Evolutionary conservation across 2,113 vertebrate genomes (phyloP), one percentile per base, ranked within the genome.

Genomic region (Dolichotis patagonum): DNA sequence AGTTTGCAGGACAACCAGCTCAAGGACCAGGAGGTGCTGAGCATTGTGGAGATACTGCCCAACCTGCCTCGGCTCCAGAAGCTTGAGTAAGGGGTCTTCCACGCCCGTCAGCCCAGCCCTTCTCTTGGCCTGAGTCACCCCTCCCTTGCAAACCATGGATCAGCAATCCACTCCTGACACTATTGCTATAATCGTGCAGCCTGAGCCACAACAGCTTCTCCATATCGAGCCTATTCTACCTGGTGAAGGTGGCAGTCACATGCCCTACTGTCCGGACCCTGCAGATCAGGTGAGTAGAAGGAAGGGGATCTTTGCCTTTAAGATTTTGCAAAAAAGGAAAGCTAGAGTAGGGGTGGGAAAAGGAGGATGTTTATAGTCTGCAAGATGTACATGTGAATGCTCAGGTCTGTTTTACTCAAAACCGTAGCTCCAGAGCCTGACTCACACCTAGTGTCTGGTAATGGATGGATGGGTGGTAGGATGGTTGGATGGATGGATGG

Each of bases 1-100:
- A 99, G 99, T 96, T 97, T 99, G 78, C 99, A 98, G 95, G 99
- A 99, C 98, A 99, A 99, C 95, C 98, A 96, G 78, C 98, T 99
- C 85, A 98, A 95, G 96, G 98, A 99, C 32, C 92, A 4, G 3
- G 98, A 99, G 0, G 96, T 99, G 82, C 85, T 96, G 82, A 96
- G 65, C 14, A 30, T 99, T 0, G 77, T 97, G 30, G 96, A 98
- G 19, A 41, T 98, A n/a, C 98, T 99, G n/a, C 98, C 98, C 63
- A 93, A 58, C 85, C 98, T 99, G 94, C 80, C 88, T 0, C 98
- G 88, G 35, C 97, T 99, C 86, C 98, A 52, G 96, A 98, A 98
- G 91, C 90, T 98, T 38, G 98, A 98, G 99, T 99, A 98, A 99
- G 99, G 98, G 0, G 7, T 30, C 77, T 73, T 88, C 16, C 38